A percentile compares a stretch with the other conserved stretches of the same genome.
These are phyloP conservation scores for Sepioteuthis lessoniana DNA, from an alignment of 2,888 invertebrate genomes.

Conservation along the genomic window DNA sequence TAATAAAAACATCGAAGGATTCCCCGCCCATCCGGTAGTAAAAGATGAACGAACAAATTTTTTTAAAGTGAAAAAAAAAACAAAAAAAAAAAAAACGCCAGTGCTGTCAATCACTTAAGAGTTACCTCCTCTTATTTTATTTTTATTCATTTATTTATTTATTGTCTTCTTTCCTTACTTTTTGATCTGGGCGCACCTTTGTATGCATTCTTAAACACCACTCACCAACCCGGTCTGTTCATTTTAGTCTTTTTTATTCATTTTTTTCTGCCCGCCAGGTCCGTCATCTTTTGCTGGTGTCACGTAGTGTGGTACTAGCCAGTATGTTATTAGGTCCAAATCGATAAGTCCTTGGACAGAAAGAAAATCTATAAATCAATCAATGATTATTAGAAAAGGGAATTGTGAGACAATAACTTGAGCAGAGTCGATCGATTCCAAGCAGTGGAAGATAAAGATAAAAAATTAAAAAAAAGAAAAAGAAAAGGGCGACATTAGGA, in stretches of 20 bases:
- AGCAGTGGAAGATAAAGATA: too few relatives aligned
- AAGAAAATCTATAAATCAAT: slow-evolving; percentile 8
- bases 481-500: too few relatives aligned
- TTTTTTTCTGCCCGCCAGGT: not conserved
- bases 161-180: not conserved
- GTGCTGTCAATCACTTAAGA: not conserved
- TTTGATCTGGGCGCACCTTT: not conserved
- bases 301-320: not conserved
- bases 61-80: too few relatives aligned
- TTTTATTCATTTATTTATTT: too few relatives aligned
- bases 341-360: not conserved
- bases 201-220: not conserved
- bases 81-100: not conserved
- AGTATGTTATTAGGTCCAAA: not conserved
- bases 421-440: not conserved
- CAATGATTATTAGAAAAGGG: not conserved
- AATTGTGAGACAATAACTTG: not conserved
- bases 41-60: too few relatives aligned
- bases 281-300: not conserved
- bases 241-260: not conserved
- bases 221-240: not conserved
- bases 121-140: not conserved
- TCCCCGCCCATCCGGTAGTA: too few relatives aligned
- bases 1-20: too few relatives aligned
- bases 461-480: too few relatives aligned